These are phyloP conservation scores for Diarsia brunnea DNA, from an alignment of 2,888 invertebrate genomes.

Conservation along the genomic window DNA sequence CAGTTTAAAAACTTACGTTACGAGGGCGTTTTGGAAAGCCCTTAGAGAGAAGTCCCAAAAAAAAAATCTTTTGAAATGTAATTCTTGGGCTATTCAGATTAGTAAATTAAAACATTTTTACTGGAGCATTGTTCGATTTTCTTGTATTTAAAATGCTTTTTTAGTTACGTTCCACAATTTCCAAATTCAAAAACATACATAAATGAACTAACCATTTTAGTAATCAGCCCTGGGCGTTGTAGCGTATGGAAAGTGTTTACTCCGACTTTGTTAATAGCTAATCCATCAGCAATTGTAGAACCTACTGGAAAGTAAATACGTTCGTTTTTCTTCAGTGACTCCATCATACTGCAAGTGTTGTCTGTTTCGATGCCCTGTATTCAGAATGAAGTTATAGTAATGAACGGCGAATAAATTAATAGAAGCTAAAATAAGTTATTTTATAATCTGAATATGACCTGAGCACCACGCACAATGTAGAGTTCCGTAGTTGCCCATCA, in stretches of 20 bases:
- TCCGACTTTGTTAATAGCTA: conserved; percentile 86
- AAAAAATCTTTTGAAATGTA: not conserved
- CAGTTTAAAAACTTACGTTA: too few relatives aligned
- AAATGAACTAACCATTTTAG: conserved; percentile 82
- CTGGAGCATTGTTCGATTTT: not conserved
- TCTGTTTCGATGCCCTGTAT: conserved; percentile 84
- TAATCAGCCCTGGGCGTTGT: conserved; percentile 76
- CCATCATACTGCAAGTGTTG: conserved; percentile 84
- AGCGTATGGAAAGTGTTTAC: conserved; percentile 84
- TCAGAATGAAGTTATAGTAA: conserved; percentile 9
- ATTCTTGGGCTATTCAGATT: not conserved
- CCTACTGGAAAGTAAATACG: conserved; percentile 92
- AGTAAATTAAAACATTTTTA: not conserved
- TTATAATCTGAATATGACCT: not conserved
- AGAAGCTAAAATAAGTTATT: not conserved
- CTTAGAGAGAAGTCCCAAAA: not conserved
- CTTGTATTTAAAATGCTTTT: not conserved
- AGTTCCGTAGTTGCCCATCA: too few relatives aligned
- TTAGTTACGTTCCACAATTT: not conserved
- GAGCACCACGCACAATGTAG: too few relatives aligned
- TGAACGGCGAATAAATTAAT: not conserved
- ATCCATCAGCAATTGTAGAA: conserved; percentile 96
- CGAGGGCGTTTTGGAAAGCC: not conserved
- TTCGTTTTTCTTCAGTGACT: conserved; percentile 91
- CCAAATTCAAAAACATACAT: not conserved